Conservation (phyloP, 2,113 vertebrate genomes). For the Fulica atra region DNA sequence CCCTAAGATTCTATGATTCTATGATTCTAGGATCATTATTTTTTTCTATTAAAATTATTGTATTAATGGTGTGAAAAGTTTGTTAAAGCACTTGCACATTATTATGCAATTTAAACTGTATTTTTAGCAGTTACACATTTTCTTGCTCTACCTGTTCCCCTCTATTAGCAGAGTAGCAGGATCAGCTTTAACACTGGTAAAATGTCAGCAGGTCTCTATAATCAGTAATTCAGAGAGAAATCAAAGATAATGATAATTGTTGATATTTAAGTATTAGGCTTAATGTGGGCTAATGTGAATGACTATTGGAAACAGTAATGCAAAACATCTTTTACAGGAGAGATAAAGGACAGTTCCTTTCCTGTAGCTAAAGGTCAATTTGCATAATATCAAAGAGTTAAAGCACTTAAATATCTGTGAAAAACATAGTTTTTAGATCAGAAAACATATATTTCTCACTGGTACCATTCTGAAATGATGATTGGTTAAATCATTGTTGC, state of each 20-base stretch:
- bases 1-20: too few species aligned
- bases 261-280: neutral
- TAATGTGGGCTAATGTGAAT: neutral
- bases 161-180: neutral
- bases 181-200: neutral
- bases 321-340: neutral
- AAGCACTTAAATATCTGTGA: neutral
- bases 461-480: neutral
- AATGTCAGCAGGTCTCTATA: neutral
- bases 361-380: neutral
- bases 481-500: neutral
- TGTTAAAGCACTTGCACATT: neutral
- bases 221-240: neutral
- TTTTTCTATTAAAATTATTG: neutral
- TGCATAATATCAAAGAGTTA: neutral
- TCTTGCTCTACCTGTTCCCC: neutral
- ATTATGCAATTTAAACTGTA: neutral
- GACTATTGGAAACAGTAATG: neutral
- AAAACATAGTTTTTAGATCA: neutral
- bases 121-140: neutral
- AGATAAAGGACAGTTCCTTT: neutral
- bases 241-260: neutral
- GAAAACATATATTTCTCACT: neutral
- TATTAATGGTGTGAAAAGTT: neutral
- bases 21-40: too few species aligned